Evolutionary conservation across 2,113 vertebrate genomes (phyloP).

Genomic region (Sprattus sprattus): DNA sequence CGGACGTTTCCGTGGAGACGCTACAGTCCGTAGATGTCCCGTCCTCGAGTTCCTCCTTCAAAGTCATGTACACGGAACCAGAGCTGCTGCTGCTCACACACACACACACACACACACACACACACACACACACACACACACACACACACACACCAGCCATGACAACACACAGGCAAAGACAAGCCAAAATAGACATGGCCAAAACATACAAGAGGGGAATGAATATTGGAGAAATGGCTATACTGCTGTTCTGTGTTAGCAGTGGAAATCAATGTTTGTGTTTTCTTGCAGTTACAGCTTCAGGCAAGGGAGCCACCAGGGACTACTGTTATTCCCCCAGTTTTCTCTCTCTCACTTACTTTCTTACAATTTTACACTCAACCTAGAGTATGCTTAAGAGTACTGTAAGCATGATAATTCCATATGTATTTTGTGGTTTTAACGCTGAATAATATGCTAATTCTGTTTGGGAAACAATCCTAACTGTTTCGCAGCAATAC

Average conservation of each 20-base stretch:
- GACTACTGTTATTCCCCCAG: not conserved
- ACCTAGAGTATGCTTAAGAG: not conserved
- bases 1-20: conserved; percentile 49
- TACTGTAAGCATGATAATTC: not conserved
- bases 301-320: not conserved
- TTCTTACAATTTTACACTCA: not conserved
- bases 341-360: not conserved
- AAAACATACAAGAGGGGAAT: not conserved
- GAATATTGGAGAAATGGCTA: not conserved
- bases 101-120: not conserved
- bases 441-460: not conserved
- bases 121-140: not conserved
- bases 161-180: not conserved
- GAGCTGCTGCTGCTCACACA: conserved; percentile 57
- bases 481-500: too few species aligned
- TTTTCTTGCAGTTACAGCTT: not conserved
- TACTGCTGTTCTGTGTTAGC: not conserved
- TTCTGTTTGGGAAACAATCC: not conserved
- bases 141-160: not conserved
- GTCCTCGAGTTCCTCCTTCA: conserved; percentile 65
- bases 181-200: not conserved
- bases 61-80: conserved; percentile 61
- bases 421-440: not conserved
- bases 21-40: conserved; percentile 47
- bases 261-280: not conserved